phyloP scores from a whole-genome alignment of 2,113 vertebrate genomes.

The Plestiodon gilberti region DNA sequence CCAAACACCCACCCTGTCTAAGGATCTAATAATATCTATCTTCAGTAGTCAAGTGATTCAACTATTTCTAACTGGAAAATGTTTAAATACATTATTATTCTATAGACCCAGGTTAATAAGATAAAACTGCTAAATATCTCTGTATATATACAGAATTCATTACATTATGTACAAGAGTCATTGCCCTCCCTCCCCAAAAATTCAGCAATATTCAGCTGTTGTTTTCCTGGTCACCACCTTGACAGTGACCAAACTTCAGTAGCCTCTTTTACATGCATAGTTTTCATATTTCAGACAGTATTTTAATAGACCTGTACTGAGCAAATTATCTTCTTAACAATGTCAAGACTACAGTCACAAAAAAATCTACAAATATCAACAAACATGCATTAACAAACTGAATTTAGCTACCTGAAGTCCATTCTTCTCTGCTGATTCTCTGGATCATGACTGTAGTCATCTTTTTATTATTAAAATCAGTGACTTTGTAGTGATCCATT shows the following conservation, averaged over 20 bases:
- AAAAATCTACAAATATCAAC: constrained; percentile 22
- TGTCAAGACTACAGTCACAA: neutral
- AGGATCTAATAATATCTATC: constrained; percentile 34
- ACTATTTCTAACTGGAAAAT: constrained; percentile 41
- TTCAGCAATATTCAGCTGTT: neutral
- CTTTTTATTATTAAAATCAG: constrained; percentile 41
- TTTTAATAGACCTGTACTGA: neutral
- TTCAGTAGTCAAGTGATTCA: constrained; percentile 55
- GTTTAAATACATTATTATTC: constrained; percentile 58
- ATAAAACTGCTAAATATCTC: constrained; percentile 51
- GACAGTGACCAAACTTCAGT: neutral
- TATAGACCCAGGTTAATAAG: constrained; percentile 50
- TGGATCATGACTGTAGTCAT: constrained; percentile 43
- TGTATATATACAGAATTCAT: neutral
- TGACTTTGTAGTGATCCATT: constrained; percentile 30
- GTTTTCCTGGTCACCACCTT: neutral
- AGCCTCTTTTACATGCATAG: neutral
- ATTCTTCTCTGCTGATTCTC: constrained; percentile 11
- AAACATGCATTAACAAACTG: constrained; percentile 34
- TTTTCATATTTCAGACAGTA: neutral
- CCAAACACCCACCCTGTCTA: neutral
- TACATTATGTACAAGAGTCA: neutral
- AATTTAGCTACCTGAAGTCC: constrained; percentile 64
- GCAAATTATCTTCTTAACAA: constrained; percentile 14
- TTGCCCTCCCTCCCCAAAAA: neutral